Base-by-base conservation (phyloP, 2,888 invertebrate genomes). In the Drosophila trichaetosa region DNA sequence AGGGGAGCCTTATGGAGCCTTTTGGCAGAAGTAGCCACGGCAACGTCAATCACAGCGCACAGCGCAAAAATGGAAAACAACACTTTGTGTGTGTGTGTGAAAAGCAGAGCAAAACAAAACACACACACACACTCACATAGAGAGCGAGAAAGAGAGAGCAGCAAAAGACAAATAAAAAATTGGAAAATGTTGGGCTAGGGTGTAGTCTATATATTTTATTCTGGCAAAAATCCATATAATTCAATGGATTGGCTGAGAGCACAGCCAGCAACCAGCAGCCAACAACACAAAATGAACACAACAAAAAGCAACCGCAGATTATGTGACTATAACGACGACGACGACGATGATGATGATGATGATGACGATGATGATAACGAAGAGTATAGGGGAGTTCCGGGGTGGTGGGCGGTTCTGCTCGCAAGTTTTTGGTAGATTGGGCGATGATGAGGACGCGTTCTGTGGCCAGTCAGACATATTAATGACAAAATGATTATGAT, bases 401-500 rank as follows among this genome's bases (percentile, higher is more conserved):
- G 38, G 42, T 27, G 24, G 21, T 21, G 42, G 42, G 21, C 13
- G 21, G 21, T 24, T 42, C 21, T 33, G n/a, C 10, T 52, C 18
- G 48, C 16, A 21, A 11, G 57, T 48, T 56, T 49, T 60, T n/a
- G 52, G 61, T 42, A 48, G 67, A 40, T 51, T 63, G 66, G 42
- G 24, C 54, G 42, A 46, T 67, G 51, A 69, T 65, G 67, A 53
- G 77, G 51, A 69, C 67, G 72, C 69, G 62, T 71, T 79, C 63
- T 81, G 85, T 84, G 84, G 81, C 76, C 88, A 85, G 87, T 84
- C 91, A 90, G 88, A 91, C 89, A 90, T 87, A 91, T 91, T 91
- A 90, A 91, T 91, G 91, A 82, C 90, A 90, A 91, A 89, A 91
- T 91, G 89, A 91, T 91, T 91, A 91, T 90, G 86, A 90, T 89